phyloP scores from a whole-genome alignment of 2,113 vertebrate species.

The Glaucomys volans region DNA sequence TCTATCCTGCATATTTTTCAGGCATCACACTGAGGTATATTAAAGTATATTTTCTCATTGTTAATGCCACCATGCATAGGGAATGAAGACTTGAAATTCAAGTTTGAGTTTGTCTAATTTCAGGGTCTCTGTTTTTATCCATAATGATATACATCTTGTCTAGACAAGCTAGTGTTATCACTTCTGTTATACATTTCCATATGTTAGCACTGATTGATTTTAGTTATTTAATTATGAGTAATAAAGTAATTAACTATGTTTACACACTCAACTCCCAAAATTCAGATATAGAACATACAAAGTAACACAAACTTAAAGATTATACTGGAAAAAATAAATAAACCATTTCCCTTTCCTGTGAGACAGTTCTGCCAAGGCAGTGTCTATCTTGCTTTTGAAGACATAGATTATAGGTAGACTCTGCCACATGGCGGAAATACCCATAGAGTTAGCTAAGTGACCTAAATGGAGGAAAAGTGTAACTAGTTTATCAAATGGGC shows the following conservation, averaged over 20 bases:
- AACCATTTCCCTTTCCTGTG: background rate
- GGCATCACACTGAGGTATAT: background rate
- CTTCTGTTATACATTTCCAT: background rate
- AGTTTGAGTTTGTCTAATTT: background rate
- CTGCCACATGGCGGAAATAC: background rate
- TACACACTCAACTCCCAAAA: background rate
- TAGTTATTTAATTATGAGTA: background rate
- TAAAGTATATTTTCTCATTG: background rate
- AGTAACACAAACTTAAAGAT: background rate
- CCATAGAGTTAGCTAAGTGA: background rate
- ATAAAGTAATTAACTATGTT: background rate
- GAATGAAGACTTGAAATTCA: background rate
- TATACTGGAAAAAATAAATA: background rate
- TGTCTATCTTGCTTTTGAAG: background rate
- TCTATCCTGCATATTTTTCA: background rate
- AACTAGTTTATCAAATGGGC: background rate
- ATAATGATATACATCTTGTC: background rate
- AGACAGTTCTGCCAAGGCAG: background rate
- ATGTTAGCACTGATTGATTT: background rate
- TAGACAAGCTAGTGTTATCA: background rate
- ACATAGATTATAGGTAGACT: background rate
- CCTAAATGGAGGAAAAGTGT: background rate
- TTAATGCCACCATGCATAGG: background rate
- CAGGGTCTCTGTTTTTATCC: background rate
- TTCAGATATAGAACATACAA: background rate